Evolutionary conservation across 2,888 invertebrate genomes (phyloP).

Genomic region (Parasteatoda lunata): DNA sequence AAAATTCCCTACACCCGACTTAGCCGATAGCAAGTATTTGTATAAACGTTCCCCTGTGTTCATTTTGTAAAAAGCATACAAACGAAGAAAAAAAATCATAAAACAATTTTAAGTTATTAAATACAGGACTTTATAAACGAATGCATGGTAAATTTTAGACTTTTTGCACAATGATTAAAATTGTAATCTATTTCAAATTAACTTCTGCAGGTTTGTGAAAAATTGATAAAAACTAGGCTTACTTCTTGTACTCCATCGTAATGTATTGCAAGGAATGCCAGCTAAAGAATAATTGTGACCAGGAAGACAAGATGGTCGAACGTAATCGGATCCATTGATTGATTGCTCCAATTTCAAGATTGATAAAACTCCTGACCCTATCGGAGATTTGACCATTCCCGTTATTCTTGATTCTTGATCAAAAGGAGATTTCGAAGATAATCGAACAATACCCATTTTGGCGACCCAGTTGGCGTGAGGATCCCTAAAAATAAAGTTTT

Average conservation of each 20-base stretch:
- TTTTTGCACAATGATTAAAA: too few relatives aligned
- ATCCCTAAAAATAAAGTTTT: constrained; percentile 32
- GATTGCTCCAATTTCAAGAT: constrained; percentile 55
- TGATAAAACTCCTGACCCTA: constrained; percentile 52
- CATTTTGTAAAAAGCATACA: too few relatives aligned
- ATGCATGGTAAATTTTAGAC: too few relatives aligned
- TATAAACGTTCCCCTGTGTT: too few relatives aligned
- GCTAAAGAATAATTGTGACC: constrained; percentile 57
- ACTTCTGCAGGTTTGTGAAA: too few relatives aligned
- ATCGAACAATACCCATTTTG: constrained; percentile 46
- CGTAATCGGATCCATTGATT: constrained; percentile 62
- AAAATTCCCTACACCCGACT: too few relatives aligned
- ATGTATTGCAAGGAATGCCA: constrained; percentile 53
- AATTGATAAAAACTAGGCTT: background rate
- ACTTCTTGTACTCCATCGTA: constrained; percentile 60
- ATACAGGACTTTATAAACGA: too few relatives aligned
- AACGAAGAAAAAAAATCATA: too few relatives aligned
- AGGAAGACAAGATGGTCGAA: constrained; percentile 65
- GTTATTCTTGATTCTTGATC: constrained; percentile 60
- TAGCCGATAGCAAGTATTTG: too few relatives aligned
- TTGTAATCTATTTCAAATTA: too few relatives aligned
- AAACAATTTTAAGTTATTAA: too few relatives aligned
- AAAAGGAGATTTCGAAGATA: constrained; percentile 56
- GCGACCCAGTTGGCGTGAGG: constrained; percentile 53
- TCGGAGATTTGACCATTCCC: constrained; percentile 64